Conservation (phyloP, 2,797 vertebrate species). For the Trematomus bernacchii region DNA sequence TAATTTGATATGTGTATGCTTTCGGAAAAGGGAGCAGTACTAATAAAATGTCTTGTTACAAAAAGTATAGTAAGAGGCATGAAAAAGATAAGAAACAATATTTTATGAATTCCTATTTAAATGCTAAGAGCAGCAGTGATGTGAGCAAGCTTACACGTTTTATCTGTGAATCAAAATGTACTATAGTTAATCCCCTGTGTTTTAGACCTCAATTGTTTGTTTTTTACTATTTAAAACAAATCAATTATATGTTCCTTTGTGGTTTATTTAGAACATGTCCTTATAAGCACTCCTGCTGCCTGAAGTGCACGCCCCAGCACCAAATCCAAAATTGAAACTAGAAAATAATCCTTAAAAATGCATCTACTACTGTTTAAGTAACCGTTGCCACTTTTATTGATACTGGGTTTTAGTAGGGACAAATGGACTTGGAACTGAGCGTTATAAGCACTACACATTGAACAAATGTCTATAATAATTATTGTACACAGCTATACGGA, state of each 20-base stretch:
- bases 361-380: background rate
- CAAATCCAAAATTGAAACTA: background rate
- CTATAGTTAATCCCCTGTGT: background rate
- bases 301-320: background rate
- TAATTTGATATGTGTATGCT: constrained; percentile 17
- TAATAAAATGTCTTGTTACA: background rate
- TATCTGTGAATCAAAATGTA: background rate
- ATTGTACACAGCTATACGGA: too few species aligned
- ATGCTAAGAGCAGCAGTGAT: background rate
- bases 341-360: background rate
- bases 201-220: background rate
- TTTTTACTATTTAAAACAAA: constrained; percentile 10
- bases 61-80: background rate
- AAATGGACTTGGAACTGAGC: background rate
- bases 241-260: constrained; percentile 5
- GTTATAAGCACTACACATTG: background rate
- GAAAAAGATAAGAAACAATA: background rate
- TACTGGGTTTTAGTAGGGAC: background rate
- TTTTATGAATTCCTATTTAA: background rate
- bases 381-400: background rate
- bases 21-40: background rate
- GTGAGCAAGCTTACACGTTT: background rate
- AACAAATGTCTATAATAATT: too few species aligned
- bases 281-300: background rate
- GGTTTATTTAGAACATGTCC: constrained; percentile 16